These are phyloP conservation scores for Platyura marginata DNA, from an alignment of 1,140 invertebrate species.

Conservation along the genomic window DNA sequence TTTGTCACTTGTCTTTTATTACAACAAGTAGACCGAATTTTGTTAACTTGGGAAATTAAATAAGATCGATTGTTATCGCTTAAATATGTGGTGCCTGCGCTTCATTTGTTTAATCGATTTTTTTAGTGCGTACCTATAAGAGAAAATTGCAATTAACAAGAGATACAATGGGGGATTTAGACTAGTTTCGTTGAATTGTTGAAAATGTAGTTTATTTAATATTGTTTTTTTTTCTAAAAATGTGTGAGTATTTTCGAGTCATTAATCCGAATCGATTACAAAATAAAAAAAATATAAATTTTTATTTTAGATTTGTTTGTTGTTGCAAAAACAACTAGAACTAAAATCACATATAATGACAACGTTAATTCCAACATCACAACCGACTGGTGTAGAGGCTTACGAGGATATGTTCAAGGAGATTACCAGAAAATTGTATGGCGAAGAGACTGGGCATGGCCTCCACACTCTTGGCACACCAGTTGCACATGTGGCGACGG, in stretches of 20 bases:
- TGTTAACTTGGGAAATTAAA: not conserved
- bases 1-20: not conserved
- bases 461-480: slow-evolving; percentile 25
- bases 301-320: not conserved
- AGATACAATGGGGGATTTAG: not conserved
- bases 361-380: not conserved
- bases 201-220: not conserved
- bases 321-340: not conserved
- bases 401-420: slow-evolving; percentile 43
- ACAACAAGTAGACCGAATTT: not conserved
- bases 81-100: not conserved
- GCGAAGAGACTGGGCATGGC: slow-evolving; percentile 49
- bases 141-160: not conserved
- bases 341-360: not conserved
- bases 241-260: not conserved
- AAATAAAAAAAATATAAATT: no score
- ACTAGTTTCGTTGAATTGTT: not conserved
- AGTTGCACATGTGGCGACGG: slow-evolving; percentile 23
- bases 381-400: slow-evolving; percentile 18
- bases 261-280: not conserved
- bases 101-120: not conserved
- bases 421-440: slow-evolving; percentile 76
- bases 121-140: not conserved
- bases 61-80: not conserved
- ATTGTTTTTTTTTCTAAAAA: not conserved